Evolutionary conservation across 1,140 invertebrate species (phyloP), one percentile per base, ranked within the genome.

Genomic region (Ptiloglossa arizonensis): DNA sequence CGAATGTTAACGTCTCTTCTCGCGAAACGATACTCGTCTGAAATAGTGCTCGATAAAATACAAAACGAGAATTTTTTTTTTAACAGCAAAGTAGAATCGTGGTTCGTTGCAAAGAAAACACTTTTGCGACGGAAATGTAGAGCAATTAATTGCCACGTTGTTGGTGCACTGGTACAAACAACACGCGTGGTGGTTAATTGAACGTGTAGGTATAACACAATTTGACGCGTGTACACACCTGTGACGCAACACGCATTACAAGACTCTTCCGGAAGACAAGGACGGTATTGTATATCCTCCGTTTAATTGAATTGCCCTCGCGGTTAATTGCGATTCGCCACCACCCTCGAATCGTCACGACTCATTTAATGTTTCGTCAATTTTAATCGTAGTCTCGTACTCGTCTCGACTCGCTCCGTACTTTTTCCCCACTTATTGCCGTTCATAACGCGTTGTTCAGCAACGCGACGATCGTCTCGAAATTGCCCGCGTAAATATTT

Each of bases 271-370:
- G 83, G 80, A 82, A 80, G 35, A n/a, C 52, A 79, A 70, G 63
- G 54, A 60, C 41, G 24, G 44, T 64, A 27, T 77, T 52, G 63
- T 44, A 15, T 80, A 27, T 75, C 72, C 56, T 71, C 35, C 24
- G 63, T 72, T 73, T 80, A 85, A 85, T 82, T 70, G 50, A 66
- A 67, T 78, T 71, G 81, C 70, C 78, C 83, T 83, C 81, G 78
- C 41, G 60, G 69, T 75, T 82, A 80, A 83, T 80, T 68, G 60
- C n/a, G 27, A 9, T 32, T 22, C 54, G 54, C 1, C 38, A 2
- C 32, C 52, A 38, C 19, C 13, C 24, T 46, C n/a, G 24, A 24
- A 41, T 50, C 8, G 11, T 35, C 3, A 27, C 22, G 9, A 41
- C 27, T 9, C 29, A 24, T 24, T 48, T 50, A 35, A 22, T 59